phyloP scores from a whole-genome alignment of 1,140 invertebrate species.

The Phocides pigmalion region DNA sequence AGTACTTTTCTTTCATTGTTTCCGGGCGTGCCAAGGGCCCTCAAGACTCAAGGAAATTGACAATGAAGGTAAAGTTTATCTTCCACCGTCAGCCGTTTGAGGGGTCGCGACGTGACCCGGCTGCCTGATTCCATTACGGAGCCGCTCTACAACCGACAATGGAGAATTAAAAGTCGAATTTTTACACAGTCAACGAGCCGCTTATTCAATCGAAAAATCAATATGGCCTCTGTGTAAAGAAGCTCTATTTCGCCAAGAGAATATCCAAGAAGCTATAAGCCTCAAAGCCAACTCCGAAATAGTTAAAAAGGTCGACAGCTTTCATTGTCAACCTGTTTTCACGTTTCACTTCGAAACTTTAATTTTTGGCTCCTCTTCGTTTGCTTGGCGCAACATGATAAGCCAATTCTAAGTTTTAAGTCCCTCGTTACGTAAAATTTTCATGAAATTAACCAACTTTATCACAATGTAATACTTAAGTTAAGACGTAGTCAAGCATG shows the following conservation, averaged over 20 bases:
- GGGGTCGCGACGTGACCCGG: slow-evolving; percentile 56
- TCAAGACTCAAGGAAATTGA: slow-evolving; percentile 66
- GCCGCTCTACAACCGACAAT: slow-evolving; percentile 47
- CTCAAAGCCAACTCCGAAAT: slow-evolving; percentile 19
- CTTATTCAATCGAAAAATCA: slow-evolving; percentile 63
- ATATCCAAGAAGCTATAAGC: slow-evolving; percentile 6
- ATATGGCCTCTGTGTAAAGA: slow-evolving; percentile 50
- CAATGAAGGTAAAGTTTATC: slow-evolving; percentile 77
- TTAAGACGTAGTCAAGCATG: slow-evolving; percentile 17
- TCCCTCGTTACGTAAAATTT: slow-evolving; percentile 26
- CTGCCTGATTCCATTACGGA: slow-evolving; percentile 63
- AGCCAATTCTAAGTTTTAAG: slow-evolving; percentile 22
- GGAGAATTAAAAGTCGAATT: slow-evolving; percentile 67
- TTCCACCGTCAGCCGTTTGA: slow-evolving; percentile 64
- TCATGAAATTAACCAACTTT: slow-evolving; percentile 26
- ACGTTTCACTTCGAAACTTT: slow-evolving; percentile 26
- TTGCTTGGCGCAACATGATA: slow-evolving; percentile 21
- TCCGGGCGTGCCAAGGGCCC: slow-evolving; percentile 60
- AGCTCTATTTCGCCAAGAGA: slow-evolving; percentile 40
- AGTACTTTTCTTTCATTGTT: slow-evolving; percentile 71
- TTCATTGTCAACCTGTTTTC: slow-evolving; percentile 34
- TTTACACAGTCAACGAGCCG: slow-evolving; percentile 53
- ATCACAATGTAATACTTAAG: slow-evolving; percentile 17
- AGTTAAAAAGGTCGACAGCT: slow-evolving; percentile 30
- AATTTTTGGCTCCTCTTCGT: slow-evolving; percentile 27